These are phyloP conservation scores for Diaphora mendica DNA, from an alignment of 2,888 invertebrate genomes.

Conservation along the genomic window DNA sequence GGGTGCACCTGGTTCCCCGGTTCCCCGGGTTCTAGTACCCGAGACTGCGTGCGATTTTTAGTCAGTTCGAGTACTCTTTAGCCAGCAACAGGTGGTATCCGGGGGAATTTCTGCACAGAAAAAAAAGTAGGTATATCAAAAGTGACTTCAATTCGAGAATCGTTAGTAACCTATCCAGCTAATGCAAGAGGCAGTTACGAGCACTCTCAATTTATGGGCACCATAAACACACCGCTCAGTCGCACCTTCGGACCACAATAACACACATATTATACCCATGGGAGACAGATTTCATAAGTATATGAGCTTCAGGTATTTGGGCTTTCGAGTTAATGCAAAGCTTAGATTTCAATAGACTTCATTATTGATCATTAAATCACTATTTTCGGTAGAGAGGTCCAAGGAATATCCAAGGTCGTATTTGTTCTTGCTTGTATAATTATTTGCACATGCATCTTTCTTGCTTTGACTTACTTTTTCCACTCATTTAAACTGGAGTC, in stretches of 20 bases:
- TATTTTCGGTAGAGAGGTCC: too few relatives aligned
- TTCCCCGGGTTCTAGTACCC: too few relatives aligned
- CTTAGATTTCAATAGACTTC: not conserved
- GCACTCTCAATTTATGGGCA: constrained; percentile 75
- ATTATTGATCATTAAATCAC: too few relatives aligned
- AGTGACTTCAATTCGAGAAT: constrained; percentile 45
- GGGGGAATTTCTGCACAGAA: too few relatives aligned
- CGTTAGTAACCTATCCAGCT: constrained; percentile 51
- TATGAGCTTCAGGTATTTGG: constrained; percentile 3
- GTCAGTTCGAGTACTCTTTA: too few relatives aligned
- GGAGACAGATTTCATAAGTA: constrained; percentile 8
- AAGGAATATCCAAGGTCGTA: not conserved
- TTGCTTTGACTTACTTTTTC: not conserved
- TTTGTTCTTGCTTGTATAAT: not conserved
- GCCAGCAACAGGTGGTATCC: too few relatives aligned
- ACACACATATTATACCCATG: constrained; percentile 22
- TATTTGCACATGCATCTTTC: not conserved
- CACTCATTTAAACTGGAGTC: not conserved
- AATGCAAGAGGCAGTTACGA: constrained; percentile 74
- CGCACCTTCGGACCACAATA: constrained; percentile 59
- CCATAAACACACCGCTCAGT: constrained; percentile 71
- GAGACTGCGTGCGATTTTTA: too few relatives aligned
- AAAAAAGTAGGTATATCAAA: not conserved
- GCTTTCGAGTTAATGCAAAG: not conserved
- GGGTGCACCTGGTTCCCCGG: too few relatives aligned